Percentiles rank a stretch among this genome's conserved stretches.
Evolutionary conservation across 2,888 invertebrate species (phyloP).

Genomic region (Ophonus ardosiacus): DNA sequence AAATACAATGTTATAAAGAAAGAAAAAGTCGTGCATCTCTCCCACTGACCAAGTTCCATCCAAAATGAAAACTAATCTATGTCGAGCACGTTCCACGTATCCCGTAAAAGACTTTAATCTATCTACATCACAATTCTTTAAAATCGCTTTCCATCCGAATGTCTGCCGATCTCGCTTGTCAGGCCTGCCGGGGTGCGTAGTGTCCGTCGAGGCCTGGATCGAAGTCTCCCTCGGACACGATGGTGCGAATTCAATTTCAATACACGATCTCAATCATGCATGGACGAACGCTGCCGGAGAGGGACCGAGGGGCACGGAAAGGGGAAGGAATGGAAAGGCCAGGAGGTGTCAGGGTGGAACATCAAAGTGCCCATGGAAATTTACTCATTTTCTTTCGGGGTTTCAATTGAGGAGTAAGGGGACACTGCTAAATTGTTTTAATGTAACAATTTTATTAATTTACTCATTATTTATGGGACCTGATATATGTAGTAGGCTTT

Average conservation of each 20-base stretch:
- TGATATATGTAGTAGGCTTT: too few relatives aligned
- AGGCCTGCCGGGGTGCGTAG: constrained; percentile 41
- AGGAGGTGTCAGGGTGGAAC: constrained; percentile 67
- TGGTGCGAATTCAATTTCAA: constrained; percentile 76
- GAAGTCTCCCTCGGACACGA: constrained; percentile 54
- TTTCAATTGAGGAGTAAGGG: too few relatives aligned
- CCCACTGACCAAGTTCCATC: constrained; percentile 3
- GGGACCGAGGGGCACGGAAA: constrained; percentile 66
- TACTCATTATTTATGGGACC: too few relatives aligned
- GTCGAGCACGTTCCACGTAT: constrained; percentile 32
- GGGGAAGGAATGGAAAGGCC: constrained; percentile 58
- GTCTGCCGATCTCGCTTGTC: constrained; percentile 45
- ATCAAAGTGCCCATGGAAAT: constrained; percentile 68
- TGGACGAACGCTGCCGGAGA: constrained; percentile 70
- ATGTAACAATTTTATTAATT: too few relatives aligned
- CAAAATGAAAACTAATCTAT: constrained; percentile 38
- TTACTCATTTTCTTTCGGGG: not conserved
- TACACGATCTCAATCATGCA: constrained; percentile 76
- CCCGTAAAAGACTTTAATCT: constrained; percentile 52
- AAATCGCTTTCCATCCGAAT: constrained; percentile 53
- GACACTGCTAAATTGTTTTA: too few relatives aligned
- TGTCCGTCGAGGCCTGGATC: constrained; percentile 42
- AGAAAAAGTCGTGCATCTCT: too few relatives aligned
- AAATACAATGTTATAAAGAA: too few relatives aligned
- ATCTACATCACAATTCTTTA: constrained; percentile 54